phyloP scores from a whole-genome alignment of 2,113 vertebrate genomes.

The Chrysochloris asiatica region DNA sequence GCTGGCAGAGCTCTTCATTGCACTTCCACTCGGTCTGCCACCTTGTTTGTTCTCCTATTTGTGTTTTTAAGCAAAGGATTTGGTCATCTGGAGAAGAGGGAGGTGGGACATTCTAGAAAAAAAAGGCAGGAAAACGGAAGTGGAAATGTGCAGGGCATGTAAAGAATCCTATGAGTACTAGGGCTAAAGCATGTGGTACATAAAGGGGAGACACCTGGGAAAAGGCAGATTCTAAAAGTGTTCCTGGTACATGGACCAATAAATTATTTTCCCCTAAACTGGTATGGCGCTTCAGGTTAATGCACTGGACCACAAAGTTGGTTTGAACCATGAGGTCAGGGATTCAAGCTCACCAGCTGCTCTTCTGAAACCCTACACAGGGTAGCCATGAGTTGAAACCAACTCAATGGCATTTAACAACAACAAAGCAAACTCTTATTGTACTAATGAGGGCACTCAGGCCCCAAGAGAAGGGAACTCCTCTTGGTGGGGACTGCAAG shows the following conservation, averaged over 20 bases:
- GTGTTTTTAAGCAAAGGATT: slow-evolving; percentile 16
- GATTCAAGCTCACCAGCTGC: too few relatives aligned
- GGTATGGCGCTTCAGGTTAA: too few relatives aligned
- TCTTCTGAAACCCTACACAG: too few relatives aligned
- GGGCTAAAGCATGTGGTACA: background rate
- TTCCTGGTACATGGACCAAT: background rate
- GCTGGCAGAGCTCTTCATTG: too few relatives aligned
- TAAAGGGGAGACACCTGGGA: background rate
- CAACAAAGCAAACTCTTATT: background rate
- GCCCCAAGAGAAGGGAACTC: background rate
- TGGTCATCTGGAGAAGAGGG: background rate
- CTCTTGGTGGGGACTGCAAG: background rate
- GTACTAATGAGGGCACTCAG: background rate
- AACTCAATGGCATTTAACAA: too few relatives aligned
- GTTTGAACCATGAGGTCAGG: too few relatives aligned
- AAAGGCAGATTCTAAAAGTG: background rate
- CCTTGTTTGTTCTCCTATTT: too few relatives aligned
- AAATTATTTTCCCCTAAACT: background rate
- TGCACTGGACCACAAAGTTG: too few relatives aligned
- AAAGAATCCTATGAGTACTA: background rate
- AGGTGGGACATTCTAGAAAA: background rate
- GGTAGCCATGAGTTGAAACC: too few relatives aligned
- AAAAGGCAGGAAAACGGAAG: slow-evolving; percentile 17
- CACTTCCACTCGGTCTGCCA: too few relatives aligned
- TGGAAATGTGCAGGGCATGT: background rate